These are phyloP conservation scores for Noctilio leporinus DNA, from an alignment of 2,113 vertebrate species.

Conservation along the genomic window DNA sequence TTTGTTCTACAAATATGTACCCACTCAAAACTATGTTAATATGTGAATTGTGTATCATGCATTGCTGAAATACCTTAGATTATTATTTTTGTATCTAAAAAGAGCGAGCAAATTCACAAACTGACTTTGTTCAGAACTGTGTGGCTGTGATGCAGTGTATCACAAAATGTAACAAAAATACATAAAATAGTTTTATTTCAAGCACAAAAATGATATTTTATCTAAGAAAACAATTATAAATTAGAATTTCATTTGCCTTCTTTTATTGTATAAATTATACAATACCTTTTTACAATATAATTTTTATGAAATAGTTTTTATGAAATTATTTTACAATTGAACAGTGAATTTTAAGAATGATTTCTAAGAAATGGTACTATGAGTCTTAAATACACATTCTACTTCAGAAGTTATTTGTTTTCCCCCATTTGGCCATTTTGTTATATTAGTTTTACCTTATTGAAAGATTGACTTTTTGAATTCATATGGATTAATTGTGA, in stretches of 20 bases:
- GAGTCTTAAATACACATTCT: constrained; percentile 22
- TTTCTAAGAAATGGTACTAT: background rate
- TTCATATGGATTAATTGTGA: background rate
- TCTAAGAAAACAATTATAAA: background rate
- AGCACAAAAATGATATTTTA: constrained; percentile 9
- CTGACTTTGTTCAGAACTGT: background rate
- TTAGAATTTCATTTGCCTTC: background rate
- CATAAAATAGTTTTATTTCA: background rate
- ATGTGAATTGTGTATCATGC: background rate
- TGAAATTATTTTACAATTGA: too few relatives aligned
- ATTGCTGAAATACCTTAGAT: background rate
- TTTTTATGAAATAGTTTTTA: too few relatives aligned
- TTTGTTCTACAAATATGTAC: background rate
- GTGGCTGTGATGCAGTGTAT: background rate
- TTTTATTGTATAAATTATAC: constrained; percentile 4
- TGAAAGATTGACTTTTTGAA: constrained; percentile 9
- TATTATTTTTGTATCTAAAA: background rate
- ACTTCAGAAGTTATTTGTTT: background rate
- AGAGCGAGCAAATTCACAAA: background rate
- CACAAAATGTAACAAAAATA: constrained; percentile 17
- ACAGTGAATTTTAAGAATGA: constrained; percentile 26
- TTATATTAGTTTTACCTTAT: background rate
- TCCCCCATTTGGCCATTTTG: background rate
- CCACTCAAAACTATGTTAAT: background rate
- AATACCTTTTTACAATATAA: too few relatives aligned